phyloP scores from a whole-genome alignment of 1,140 invertebrate species.

The Tribolium madens region DNA sequence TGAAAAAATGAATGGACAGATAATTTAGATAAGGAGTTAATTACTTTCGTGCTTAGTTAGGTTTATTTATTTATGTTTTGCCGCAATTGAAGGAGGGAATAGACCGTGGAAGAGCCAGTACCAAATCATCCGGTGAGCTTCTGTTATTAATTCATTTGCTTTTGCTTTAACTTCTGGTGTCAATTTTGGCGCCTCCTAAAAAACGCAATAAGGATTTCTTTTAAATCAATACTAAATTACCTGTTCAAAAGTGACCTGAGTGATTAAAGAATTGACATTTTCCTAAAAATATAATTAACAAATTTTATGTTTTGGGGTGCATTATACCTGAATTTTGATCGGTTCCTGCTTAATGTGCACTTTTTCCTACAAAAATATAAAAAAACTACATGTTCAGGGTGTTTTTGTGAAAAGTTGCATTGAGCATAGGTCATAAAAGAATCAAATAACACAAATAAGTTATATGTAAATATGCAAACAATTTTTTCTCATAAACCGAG shows the following conservation, averaged over 20 bases:
- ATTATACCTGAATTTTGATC: background rate
- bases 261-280: background rate
- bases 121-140: background rate
- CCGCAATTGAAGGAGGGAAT: background rate
- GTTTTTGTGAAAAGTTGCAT: too few relatives aligned
- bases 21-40: background rate
- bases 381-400: too few relatives aligned
- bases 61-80: background rate
- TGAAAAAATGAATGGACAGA: background rate
- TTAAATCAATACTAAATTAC: background rate
- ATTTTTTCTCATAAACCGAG: too few relatives aligned
- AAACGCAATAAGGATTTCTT: background rate
- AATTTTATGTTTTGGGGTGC: background rate
- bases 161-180: background rate
- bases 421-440: too few relatives aligned
- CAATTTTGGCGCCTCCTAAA: background rate
- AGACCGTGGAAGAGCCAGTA: constrained; percentile 7
- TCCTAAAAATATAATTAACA: background rate
- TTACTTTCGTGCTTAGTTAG: background rate
- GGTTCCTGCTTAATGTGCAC: background rate
- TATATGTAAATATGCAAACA: too few relatives aligned
- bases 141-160: background rate
- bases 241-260: background rate
- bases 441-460: too few relatives aligned
- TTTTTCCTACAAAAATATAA: background rate